Conservation (phyloP, 2,113 vertebrate genomes). For the human region GRCh38 chr2:172811001-172811500, state of each 20-base stretch:
- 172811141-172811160: neutral
- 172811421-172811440: neutral
- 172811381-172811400: neutral
- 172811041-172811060: neutral
- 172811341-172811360: neutral
- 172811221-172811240: neutral
- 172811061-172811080: neutral
- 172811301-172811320: neutral
- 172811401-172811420: neutral
- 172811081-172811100: neutral
- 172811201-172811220: neutral
- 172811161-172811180: neutral
- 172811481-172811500: neutral
- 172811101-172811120: neutral
- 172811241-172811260: neutral
- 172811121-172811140: neutral
- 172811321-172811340: neutral
- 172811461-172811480: conserved; percentile 15
- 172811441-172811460: neutral
- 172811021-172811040: neutral
- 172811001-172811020: neutral
- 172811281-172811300: neutral
- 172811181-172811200: neutral
- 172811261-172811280: neutral
- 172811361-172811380: neutral